Conservation (phyloP, 2,888 invertebrate species). For the Chloromyia formosa region DNA sequence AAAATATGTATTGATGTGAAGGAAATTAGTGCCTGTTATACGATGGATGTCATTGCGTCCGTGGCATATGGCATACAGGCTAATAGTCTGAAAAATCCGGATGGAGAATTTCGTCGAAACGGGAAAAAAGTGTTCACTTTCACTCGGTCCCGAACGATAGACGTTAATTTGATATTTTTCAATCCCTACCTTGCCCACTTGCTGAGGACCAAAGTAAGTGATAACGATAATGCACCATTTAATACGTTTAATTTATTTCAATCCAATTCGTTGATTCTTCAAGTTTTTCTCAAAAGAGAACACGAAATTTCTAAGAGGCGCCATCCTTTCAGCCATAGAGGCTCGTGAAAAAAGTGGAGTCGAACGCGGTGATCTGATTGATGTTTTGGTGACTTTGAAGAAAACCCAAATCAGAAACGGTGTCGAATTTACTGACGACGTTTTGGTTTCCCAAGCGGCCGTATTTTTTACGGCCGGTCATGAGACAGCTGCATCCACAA, state of each 20-base stretch:
- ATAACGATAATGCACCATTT: too few species aligned
- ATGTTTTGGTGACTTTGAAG: slow-evolving; percentile 64
- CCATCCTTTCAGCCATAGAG: slow-evolving; percentile 62
- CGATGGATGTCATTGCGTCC: slow-evolving; percentile 60
- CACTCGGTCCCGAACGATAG: slow-evolving; percentile 53
- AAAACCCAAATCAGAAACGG: slow-evolving; percentile 54
- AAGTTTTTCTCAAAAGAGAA: slow-evolving; percentile 57
- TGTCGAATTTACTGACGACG: slow-evolving; percentile 55
- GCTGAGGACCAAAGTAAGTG: slow-evolving; percentile 54
- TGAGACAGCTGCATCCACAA: slow-evolving; percentile 63
- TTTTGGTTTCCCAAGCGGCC: slow-evolving; percentile 61
- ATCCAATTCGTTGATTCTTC: neutral
- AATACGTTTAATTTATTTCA: neutral
- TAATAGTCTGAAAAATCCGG: slow-evolving; percentile 58
- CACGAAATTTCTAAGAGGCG: slow-evolving; percentile 59
- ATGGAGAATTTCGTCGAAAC: slow-evolving; percentile 57
- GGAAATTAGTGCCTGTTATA: slow-evolving; percentile 57
- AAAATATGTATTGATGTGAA: slow-evolving; percentile 55
- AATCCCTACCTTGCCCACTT: slow-evolving; percentile 56
- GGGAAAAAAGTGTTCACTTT: slow-evolving; percentile 55
- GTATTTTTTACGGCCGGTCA: slow-evolving; percentile 61
- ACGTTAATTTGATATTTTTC: slow-evolving; percentile 58
- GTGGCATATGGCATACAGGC: slow-evolving; percentile 61
- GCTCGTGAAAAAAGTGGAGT: slow-evolving; percentile 61
- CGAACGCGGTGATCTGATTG: slow-evolving; percentile 65